These are phyloP conservation scores for Melanitta fusca DNA, from an alignment of 2,797 vertebrate genomes.

Conservation along the genomic window DNA sequence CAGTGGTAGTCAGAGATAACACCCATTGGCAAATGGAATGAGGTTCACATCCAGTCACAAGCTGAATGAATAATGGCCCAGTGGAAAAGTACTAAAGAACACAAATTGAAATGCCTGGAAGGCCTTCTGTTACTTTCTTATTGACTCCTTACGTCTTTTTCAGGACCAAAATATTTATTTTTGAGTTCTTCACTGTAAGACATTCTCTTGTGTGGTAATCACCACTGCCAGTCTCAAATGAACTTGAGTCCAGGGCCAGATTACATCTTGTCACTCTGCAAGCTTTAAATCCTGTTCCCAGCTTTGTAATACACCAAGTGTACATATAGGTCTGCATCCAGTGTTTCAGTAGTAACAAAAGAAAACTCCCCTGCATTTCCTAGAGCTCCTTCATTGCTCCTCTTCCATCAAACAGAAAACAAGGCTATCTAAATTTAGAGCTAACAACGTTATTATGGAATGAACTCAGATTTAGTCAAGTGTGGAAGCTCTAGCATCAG, in stretches of 20 bases:
- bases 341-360: not conserved
- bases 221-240: not conserved
- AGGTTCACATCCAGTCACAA: not conserved
- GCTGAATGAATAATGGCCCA: not conserved
- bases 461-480: not conserved
- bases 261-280: not conserved
- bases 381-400: not conserved
- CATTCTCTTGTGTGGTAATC: not conserved
- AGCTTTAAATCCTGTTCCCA: not conserved
- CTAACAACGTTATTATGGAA: not conserved
- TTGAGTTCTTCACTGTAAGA: not conserved
- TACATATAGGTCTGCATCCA: not conserved
- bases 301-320: not conserved
- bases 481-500: not conserved
- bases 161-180: not conserved
- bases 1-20: not conserved
- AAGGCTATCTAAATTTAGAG: not conserved
- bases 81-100: not conserved
- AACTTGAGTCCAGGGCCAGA: not conserved
- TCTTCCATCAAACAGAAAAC: not conserved
- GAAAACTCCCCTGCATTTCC: not conserved
- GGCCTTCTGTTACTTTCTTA: not conserved
- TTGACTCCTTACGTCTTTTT: not conserved
- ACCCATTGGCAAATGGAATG: not conserved
- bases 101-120: not conserved